Percentiles rank a stretch among this genome's conserved stretches.
Evolutionary conservation across 2,113 vertebrate species (phyloP).

Genomic region (Pelobates fuscus): DNA sequence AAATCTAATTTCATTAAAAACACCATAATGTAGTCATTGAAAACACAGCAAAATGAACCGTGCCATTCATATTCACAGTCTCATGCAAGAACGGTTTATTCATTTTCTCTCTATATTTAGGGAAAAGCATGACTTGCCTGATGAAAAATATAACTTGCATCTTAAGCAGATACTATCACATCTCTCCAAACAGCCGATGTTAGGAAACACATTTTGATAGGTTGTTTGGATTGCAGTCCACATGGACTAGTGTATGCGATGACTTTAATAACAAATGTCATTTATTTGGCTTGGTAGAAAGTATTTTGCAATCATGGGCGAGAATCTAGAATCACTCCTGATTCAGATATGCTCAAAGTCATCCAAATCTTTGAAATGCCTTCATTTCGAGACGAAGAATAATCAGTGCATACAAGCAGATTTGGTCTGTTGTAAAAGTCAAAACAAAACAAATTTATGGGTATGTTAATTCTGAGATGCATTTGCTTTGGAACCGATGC

Average conservation of each 20-base stretch:
- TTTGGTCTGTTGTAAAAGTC: constrained; percentile 4
- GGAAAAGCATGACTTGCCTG: neutral
- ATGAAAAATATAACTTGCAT: constrained; percentile 12
- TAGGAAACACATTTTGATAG: neutral
- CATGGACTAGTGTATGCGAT: neutral
- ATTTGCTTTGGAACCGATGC: neutral
- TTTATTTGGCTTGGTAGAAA: neutral
- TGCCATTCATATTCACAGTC: neutral
- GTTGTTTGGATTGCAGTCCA: neutral
- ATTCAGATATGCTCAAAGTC: neutral
- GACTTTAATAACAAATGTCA: constrained; percentile 4
- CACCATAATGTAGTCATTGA: neutral
- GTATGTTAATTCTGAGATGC: constrained; percentile 11
- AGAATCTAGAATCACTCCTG: neutral
- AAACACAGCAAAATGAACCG: constrained; percentile 15
- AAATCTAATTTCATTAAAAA: constrained; percentile 24
- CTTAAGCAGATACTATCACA: neutral
- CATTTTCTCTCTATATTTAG: constrained; percentile 10
- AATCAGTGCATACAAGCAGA: neutral
- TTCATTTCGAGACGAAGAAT: neutral
- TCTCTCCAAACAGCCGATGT: neutral
- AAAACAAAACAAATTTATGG: constrained; percentile 17
- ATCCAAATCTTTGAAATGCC: neutral
- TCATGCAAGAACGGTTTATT: neutral
- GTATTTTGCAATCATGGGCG: neutral